Conservation (phyloP, 1,140 invertebrate genomes). For the Hetaerina americana region DNA sequence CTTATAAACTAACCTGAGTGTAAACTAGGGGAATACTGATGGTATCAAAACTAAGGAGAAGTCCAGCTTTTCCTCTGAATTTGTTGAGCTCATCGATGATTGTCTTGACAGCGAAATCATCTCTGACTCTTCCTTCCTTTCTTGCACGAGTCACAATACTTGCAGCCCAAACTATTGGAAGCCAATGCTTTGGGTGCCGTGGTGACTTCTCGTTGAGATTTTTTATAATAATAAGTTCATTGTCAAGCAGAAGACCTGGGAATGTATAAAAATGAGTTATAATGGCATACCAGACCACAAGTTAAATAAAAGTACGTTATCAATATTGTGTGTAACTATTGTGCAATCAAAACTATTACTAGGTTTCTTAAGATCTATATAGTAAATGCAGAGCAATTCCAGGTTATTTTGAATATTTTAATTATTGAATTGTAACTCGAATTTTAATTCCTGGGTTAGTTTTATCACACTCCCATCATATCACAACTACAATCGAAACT, state of each 20-base stretch:
- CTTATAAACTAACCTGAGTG: conserved; percentile 62
- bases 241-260: conserved; percentile 66
- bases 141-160: conserved; percentile 68
- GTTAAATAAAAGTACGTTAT: background rate
- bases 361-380: too few relatives aligned
- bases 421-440: too few relatives aligned
- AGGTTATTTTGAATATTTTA: too few relatives aligned
- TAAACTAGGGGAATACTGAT: conserved; percentile 89
- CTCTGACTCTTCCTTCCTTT: conserved; percentile 80
- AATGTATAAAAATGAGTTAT: conserved; percentile 4
- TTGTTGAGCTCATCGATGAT: conserved; percentile 81
- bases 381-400: too few relatives aligned
- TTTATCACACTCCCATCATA: too few relatives aligned
- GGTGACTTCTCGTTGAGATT: conserved; percentile 71
- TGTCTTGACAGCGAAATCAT: conserved; percentile 86
- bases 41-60: conserved; percentile 72
- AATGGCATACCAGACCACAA: background rate
- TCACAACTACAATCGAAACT: too few relatives aligned
- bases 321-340: too few relatives aligned
- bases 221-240: conserved; percentile 67
- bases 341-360: too few relatives aligned
- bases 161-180: conserved; percentile 87
- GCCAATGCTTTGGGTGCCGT: conserved; percentile 83
- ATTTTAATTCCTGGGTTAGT: too few relatives aligned
- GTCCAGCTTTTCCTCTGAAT: conserved; percentile 70